A percentile compares a stretch with the other conserved stretches of the same genome.
These are phyloP conservation scores for Rhimphoctona megacephalus DNA, from an alignment of 2,888 invertebrate genomes.

Conservation along the genomic window DNA sequence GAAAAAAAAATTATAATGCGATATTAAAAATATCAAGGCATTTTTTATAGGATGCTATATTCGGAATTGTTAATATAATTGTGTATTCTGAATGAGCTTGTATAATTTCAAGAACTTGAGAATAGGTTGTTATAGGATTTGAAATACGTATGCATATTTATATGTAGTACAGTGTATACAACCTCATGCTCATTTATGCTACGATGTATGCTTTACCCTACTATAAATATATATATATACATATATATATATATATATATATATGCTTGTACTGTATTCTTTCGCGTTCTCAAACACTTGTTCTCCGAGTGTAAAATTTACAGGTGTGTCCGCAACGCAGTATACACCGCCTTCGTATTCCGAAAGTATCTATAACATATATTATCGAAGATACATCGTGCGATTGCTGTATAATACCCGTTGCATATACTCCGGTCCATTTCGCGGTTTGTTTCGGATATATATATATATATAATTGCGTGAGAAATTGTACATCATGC, in stretches of 20 bases:
- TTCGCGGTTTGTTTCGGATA: neutral
- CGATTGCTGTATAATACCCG: slow-evolving; percentile 28
- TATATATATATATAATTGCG: neutral
- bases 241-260: slow-evolving; percentile 6
- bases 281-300: slow-evolving; percentile 48
- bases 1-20: no score
- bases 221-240: neutral
- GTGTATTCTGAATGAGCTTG: slow-evolving; percentile 1
- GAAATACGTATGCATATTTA: slow-evolving; percentile 10
- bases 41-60: no score
- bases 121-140: slow-evolving; percentile 17
- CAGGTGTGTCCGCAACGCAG: slow-evolving; percentile 39
- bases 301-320: slow-evolving; percentile 58
- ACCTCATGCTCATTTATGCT: slow-evolving; percentile 19
- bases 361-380: slow-evolving; percentile 49
- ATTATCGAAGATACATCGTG: slow-evolving; percentile 50
- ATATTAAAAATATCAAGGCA: no score
- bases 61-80: neutral
- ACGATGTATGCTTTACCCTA: slow-evolving; percentile 25
- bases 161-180: slow-evolving; percentile 11
- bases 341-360: slow-evolving; percentile 42
- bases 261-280: neutral
- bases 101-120: neutral
- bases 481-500: neutral
- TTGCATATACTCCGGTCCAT: slow-evolving; percentile 31